Evolutionary conservation across 2,797 vertebrate genomes (phyloP).

Genomic region (Galagoides demidoff): DNA sequence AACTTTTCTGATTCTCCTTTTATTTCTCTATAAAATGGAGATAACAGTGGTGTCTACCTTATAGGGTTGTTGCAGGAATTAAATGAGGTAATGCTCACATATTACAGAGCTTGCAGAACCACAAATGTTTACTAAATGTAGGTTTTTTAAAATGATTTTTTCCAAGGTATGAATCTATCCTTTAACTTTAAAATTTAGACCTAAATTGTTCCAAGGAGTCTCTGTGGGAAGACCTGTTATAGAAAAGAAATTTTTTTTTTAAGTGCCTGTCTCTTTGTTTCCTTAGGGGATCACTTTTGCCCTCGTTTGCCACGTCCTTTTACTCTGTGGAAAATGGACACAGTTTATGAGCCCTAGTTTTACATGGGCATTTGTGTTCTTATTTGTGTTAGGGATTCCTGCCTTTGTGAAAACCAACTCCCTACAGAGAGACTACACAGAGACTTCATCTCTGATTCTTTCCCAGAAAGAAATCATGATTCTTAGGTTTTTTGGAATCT

Average conservation of each 20-base stretch:
- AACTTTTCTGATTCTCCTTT: conserved; percentile 29
- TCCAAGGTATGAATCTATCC: neutral
- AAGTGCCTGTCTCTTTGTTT: conserved; percentile 12
- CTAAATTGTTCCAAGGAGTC: neutral
- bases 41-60: neutral
- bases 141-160: conserved; percentile 48
- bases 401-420: conserved; percentile 33
- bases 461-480: conserved; percentile 25
- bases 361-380: neutral
- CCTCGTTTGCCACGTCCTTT: conserved; percentile 57
- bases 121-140: neutral
- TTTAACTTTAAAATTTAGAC: conserved; percentile 52
- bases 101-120: neutral
- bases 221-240: conserved; percentile 25
- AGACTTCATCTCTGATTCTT: conserved; percentile 36
- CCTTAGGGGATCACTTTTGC: conserved; percentile 41
- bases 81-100: neutral
- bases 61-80: neutral
- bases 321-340: conserved; percentile 28
- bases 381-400: conserved; percentile 53
- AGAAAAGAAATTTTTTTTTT: neutral
- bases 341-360: conserved; percentile 49
- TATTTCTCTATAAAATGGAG: conserved; percentile 45
- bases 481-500: conserved; percentile 29
- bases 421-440: neutral